phyloP scores from a whole-genome alignment of 2,113 vertebrate species.

The Tychaedon coryphoeus region DNA sequence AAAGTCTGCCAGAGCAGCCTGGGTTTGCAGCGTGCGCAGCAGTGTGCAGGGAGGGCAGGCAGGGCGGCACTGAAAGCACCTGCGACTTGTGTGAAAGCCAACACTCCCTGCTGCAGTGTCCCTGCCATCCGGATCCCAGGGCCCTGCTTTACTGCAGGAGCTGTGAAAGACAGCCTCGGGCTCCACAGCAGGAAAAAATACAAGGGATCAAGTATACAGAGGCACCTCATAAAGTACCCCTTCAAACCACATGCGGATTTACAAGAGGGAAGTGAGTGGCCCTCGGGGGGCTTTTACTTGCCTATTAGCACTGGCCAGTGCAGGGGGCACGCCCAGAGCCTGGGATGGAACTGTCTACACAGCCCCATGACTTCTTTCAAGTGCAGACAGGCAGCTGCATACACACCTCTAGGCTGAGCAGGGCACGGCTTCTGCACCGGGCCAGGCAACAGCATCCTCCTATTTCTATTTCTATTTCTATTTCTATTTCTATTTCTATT shows the following conservation, averaged over 20 bases:
- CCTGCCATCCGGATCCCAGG: background rate
- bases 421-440: background rate
- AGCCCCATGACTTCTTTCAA: background rate
- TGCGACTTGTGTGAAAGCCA: background rate
- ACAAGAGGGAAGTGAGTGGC: slow-evolving; percentile 46
- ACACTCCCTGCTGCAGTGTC: background rate
- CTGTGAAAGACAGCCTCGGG: slow-evolving; percentile 35
- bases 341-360: background rate
- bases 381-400: accelerated
- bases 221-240: slow-evolving; percentile 55
- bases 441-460: background rate
- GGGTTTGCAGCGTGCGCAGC: background rate
- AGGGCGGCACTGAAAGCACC: background rate
- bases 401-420: background rate
- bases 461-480: background rate
- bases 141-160: slow-evolving; percentile 23
- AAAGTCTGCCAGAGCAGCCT: background rate
- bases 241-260: slow-evolving; percentile 50
- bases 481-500: no score
- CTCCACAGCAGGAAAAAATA: slow-evolving; percentile 38
- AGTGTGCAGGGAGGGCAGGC: background rate
- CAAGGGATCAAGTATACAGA: slow-evolving; percentile 38
- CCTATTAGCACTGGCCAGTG: background rate
- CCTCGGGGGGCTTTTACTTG: slow-evolving; percentile 1
- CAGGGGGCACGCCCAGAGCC: background rate